phyloP scores from a whole-genome alignment of 2,113 vertebrate species.

The Sinocyclocheilus rhinocerous region DNA sequence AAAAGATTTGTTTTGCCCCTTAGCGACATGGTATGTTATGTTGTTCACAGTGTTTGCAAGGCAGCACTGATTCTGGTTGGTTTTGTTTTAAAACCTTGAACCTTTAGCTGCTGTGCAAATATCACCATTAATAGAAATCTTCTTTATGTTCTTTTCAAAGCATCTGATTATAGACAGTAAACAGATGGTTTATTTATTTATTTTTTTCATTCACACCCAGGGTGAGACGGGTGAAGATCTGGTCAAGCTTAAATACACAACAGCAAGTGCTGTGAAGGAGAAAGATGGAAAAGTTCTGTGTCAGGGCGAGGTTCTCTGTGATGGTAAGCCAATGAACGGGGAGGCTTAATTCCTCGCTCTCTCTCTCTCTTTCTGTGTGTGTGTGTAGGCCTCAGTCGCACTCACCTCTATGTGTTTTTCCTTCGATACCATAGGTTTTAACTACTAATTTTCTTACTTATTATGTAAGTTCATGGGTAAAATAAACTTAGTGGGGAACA shows the following conservation, averaged over 20 bases:
- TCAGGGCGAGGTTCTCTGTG: conserved; percentile 79
- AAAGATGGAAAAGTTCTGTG: conserved; percentile 83
- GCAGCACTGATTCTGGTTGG: background rate
- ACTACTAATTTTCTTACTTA: too few species aligned
- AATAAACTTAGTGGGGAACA: too few species aligned
- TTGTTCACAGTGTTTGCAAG: background rate
- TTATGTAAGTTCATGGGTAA: too few species aligned
- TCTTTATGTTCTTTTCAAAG: background rate
- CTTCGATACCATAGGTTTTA: too few species aligned
- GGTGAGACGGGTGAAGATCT: conserved; percentile 79
- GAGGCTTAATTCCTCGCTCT: background rate
- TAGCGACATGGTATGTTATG: conserved; percentile 77
- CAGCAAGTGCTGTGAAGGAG: conserved; percentile 84
- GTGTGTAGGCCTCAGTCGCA: too few species aligned
- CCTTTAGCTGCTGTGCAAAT: too few species aligned
- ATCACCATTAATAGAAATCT: too few species aligned
- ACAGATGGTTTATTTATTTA: background rate
- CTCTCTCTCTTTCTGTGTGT: too few species aligned
- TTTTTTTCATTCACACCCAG: conserved; percentile 68
- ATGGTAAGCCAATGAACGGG: conserved; percentile 76
- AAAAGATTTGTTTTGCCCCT: conserved; percentile 86
- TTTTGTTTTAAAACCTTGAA: background rate
- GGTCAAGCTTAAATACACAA: conserved; percentile 78
- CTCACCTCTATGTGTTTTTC: too few species aligned
- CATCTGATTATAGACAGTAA: background rate